These are phyloP conservation scores for Leucopsar rothschildi DNA, from an alignment of 2,113 vertebrate species.

Conservation along the genomic window DNA sequence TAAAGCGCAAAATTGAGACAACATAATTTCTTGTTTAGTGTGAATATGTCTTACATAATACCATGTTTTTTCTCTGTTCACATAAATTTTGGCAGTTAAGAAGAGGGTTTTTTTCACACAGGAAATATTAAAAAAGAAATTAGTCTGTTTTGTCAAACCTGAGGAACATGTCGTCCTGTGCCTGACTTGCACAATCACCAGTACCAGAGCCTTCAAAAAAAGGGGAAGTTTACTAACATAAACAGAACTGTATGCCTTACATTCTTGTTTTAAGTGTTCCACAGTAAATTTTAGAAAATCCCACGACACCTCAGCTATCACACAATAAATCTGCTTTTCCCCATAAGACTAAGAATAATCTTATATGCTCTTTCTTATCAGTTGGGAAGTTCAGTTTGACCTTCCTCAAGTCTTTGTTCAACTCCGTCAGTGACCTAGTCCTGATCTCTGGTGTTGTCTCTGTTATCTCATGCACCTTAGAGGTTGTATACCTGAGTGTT, in stretches of 20 bases:
- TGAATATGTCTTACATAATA: background rate
- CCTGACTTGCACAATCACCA: background rate
- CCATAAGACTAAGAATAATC: background rate
- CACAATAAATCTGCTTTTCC: background rate
- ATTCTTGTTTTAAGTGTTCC: background rate
- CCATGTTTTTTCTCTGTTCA: background rate
- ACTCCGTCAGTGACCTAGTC: background rate
- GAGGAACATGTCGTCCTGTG: background rate
- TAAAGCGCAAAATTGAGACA: background rate
- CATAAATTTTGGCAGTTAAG: background rate
- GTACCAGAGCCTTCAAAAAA: background rate
- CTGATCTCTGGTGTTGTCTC: background rate
- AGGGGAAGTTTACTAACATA: background rate
- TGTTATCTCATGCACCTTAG: background rate
- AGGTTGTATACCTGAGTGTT: background rate
- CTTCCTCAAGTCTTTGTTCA: background rate
- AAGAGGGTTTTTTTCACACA: background rate
- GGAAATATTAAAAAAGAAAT: background rate
- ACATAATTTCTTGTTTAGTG: background rate
- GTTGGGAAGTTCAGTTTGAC: background rate
- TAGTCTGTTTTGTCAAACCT: background rate
- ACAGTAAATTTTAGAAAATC: background rate
- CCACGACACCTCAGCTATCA: background rate
- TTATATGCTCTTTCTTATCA: background rate
- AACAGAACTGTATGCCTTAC: background rate